These are phyloP conservation scores for Tiaroga cobitis DNA, from an alignment of 2,797 vertebrate genomes.

Conservation along the genomic window DNA sequence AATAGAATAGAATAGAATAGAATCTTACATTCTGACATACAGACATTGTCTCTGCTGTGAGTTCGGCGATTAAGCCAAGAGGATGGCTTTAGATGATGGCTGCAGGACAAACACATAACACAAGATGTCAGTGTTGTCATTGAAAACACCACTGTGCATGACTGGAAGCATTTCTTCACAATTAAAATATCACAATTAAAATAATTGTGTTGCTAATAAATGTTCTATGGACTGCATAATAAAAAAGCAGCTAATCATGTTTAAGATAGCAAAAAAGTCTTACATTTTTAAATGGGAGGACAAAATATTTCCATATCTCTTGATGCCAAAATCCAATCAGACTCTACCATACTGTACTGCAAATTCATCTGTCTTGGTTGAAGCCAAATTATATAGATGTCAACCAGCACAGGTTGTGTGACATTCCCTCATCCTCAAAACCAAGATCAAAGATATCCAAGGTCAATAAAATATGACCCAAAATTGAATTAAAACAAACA, in stretches of 20 bases:
- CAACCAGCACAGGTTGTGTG: neutral
- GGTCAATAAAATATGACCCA: neutral
- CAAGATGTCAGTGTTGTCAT: constrained; percentile 59
- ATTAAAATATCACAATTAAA: neutral
- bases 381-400: neutral
- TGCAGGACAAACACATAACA: constrained; percentile 64
- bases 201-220: neutral
- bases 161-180: neutral
- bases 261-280: neutral
- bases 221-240: neutral
- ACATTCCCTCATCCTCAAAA: neutral
- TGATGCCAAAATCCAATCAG: neutral
- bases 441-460: neutral
- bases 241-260: neutral
- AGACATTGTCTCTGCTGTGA: constrained; percentile 68
- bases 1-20: constrained; percentile 9
- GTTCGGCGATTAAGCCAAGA: constrained; percentile 74
- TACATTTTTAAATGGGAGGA: neutral
- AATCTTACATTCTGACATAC: constrained; percentile 72
- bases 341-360: neutral
- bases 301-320: neutral
- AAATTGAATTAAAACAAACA: neutral
- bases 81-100: constrained; percentile 76
- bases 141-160: neutral
- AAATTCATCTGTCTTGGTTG: neutral